Evolutionary conservation across 2,797 vertebrate genomes (phyloP).

Genomic region (Hephaestus fuliginosus): DNA sequence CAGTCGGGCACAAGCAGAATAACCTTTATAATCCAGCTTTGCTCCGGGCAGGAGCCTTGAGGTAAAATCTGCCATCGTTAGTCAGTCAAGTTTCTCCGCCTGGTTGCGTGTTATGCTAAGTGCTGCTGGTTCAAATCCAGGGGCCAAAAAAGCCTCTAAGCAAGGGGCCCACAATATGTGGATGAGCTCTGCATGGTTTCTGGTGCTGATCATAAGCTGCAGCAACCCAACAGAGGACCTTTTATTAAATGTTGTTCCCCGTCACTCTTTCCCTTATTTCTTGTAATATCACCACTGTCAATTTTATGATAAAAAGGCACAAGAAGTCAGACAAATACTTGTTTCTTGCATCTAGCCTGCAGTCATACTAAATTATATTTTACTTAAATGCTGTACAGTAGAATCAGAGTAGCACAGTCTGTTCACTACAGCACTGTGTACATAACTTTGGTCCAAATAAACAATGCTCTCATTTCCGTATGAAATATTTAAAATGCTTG

Average conservation of each 20-base stretch:
- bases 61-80: slow-evolving; percentile 25
- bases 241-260: background rate
- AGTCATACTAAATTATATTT: background rate
- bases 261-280: background rate
- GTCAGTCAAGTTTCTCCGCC: slow-evolving; percentile 8
- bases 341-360: background rate
- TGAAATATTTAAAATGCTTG: background rate
- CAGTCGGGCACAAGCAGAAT: slow-evolving; percentile 3
- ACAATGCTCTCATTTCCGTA: background rate
- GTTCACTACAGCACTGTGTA: too few relatives aligned
- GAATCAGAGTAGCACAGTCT: too few relatives aligned
- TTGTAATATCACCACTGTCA: background rate
- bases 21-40: slow-evolving; percentile 1
- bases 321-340: background rate
- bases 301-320: background rate
- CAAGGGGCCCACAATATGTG: too few relatives aligned
- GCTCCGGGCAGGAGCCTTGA: background rate
- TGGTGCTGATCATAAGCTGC: background rate
- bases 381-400: too few relatives aligned
- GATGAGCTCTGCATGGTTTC: too few relatives aligned
- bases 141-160: background rate
- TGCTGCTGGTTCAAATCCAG: background rate
- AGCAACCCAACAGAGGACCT: background rate
- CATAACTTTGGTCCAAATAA: background rate
- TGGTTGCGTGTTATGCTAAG: slow-evolving; percentile 1